These are phyloP conservation scores for Myathropa florea DNA, from an alignment of 2,888 invertebrate species.

Conservation along the genomic window DNA sequence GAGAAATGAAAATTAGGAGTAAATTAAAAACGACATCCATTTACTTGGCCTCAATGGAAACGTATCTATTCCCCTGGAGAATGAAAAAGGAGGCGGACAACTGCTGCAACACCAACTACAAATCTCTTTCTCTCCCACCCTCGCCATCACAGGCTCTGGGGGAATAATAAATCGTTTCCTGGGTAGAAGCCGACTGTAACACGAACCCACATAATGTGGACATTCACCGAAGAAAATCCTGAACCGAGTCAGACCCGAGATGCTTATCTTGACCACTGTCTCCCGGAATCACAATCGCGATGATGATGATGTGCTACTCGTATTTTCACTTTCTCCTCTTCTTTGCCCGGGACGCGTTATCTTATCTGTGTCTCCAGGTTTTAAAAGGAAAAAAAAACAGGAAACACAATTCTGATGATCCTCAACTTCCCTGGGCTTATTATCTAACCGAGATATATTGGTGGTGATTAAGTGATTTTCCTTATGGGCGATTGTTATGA, in stretches of 20 bases:
- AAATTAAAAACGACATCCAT: constrained; percentile 69
- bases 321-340: constrained; percentile 47
- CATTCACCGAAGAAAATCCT: constrained; percentile 41
- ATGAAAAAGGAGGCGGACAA: constrained; percentile 40
- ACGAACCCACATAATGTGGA: constrained; percentile 59
- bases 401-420: constrained; percentile 54
- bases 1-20: constrained; percentile 66
- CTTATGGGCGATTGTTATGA: neutral
- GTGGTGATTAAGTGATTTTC: constrained; percentile 42
- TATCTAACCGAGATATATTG: constrained; percentile 39
- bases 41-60: constrained; percentile 56
- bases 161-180: constrained; percentile 66
- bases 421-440: constrained; percentile 25
- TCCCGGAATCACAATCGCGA: constrained; percentile 55
- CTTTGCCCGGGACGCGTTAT: constrained; percentile 28
- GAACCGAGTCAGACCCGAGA: constrained; percentile 45
- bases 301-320: constrained; percentile 69
- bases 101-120: constrained; percentile 48
- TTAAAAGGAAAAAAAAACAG: constrained; percentile 18
- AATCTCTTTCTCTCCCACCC: constrained; percentile 9
- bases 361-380: constrained; percentile 45
- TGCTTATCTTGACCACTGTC: constrained; percentile 66
- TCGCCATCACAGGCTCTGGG: constrained; percentile 2
- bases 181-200: constrained; percentile 46
- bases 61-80: constrained; percentile 55